These are phyloP conservation scores for Benitochromis conjunctus DNA, from an alignment of 2,113 vertebrate species.

Conservation along the genomic window DNA sequence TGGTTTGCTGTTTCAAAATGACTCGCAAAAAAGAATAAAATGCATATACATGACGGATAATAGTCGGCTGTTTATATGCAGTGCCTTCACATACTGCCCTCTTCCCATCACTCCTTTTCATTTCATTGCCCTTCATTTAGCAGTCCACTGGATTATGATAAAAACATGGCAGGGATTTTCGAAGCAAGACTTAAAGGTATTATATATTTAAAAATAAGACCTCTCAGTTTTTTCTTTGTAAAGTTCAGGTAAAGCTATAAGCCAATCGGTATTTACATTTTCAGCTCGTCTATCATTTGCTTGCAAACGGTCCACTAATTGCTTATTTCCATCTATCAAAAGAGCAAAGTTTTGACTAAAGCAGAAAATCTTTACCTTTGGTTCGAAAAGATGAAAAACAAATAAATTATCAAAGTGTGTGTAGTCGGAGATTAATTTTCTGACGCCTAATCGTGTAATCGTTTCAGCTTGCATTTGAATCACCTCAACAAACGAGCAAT, in stretches of 20 bases:
- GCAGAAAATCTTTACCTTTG: not conserved
- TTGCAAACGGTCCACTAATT: not conserved
- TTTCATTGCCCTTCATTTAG: not conserved
- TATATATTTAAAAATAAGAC: not conserved
- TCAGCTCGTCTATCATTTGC: not conserved
- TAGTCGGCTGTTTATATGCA: not conserved
- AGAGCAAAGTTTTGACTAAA: not conserved
- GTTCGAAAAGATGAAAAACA: not conserved
- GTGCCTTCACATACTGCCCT: not conserved
- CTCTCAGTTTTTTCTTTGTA: not conserved
- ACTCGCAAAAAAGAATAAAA: not conserved
- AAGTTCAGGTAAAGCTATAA: not conserved
- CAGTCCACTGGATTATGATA: not conserved
- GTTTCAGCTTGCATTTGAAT: not conserved
- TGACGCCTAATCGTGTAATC: not conserved
- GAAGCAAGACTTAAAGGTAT: not conserved
- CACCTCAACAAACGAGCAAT: not conserved
- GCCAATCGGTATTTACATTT: not conserved
- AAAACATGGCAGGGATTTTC: not conserved
- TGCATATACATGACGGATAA: accelerated
- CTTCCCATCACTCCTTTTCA: not conserved
- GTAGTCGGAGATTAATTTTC: not conserved
- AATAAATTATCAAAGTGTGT: not conserved
- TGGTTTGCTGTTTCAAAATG: not conserved
- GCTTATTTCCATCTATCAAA: not conserved